These are phyloP conservation scores for Linyphia triangularis DNA, from an alignment of 2,888 invertebrate genomes.

Conservation along the genomic window DNA sequence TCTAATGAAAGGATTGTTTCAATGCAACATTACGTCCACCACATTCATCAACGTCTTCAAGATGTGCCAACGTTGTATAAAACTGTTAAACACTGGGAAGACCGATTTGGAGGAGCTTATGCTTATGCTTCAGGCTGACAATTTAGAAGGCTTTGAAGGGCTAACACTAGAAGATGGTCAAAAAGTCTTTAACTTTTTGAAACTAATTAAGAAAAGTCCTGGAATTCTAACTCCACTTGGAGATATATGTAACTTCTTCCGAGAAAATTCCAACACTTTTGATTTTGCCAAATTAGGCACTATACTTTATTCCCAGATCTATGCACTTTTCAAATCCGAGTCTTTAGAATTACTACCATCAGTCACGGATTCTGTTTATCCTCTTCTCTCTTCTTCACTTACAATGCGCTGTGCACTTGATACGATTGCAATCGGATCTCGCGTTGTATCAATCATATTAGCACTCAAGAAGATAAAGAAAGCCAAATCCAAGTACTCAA, in stretches of 20 bases:
- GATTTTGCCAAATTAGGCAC: background rate
- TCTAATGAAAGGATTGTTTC: background rate
- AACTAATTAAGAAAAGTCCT: background rate
- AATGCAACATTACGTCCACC: background rate
- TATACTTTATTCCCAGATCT: background rate
- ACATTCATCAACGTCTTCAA: background rate
- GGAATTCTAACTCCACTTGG: background rate
- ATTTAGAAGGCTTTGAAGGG: background rate
- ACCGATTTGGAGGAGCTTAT: background rate
- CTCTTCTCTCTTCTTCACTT: background rate
- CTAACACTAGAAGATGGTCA: too few relatives aligned
- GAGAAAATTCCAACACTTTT: background rate
- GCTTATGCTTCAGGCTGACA: background rate
- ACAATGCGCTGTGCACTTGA: background rate
- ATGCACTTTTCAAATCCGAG: background rate
- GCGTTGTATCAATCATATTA: background rate
- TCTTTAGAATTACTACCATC: background rate
- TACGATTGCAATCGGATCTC: background rate
- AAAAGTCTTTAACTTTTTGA: background rate
- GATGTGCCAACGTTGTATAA: background rate
- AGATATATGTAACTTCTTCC: background rate
- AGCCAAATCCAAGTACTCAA: background rate
- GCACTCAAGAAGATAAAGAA: background rate
- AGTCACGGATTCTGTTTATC: background rate
- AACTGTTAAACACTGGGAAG: background rate